Base-by-base conservation (phyloP, 2,888 invertebrate species). In the Halictus quadricinctus region DNA sequence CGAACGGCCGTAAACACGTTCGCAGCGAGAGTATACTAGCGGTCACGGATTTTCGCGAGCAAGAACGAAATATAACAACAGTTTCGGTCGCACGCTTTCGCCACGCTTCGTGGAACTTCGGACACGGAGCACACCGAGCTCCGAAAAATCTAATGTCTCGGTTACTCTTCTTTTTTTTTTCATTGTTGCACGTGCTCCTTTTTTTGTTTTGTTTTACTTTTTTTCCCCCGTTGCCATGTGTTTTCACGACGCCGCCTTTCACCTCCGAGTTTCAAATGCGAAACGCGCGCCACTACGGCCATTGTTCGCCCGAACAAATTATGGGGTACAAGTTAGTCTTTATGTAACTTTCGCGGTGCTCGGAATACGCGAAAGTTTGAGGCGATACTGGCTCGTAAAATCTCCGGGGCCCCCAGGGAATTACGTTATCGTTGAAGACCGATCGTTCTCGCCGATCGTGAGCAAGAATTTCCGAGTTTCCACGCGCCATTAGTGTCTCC, bases 281-380 rank as follows among this genome's bases (percentile, higher is more conserved):
- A n/a, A 41, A 64, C 72, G 50, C 46, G 58, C 58, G 46, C 73
- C 60, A 13, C 25, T 12, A 2, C 70, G 54, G 29, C 75, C 36
- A 85, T 85, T 85, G 85, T 85, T 86, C 77, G 79, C 58, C 21
- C 81, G 86, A 89, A 87, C 80, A 87, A 89, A 90, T 89, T 89
- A 88, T 84, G 82, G 86, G 86, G 84, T 86, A 83, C 81, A 74
- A 74, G 21, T 78, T 79, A n/a, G 77, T 66, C 84, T 88, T 89
- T 84, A 88, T 80, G 84, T 85, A 85, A 85, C 84, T 72, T 66
- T 77, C 85, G 85, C 80, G 76, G 58, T 75, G 69, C 69, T 66
- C 58, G 7, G 18, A 64, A 54, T 54, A 79, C 76, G 41, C 79
- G 79, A 73, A 79, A 73, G 79, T 79, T 73, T 60, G 21, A 36